These are phyloP conservation scores for Dinocampus coccinellae DNA, from an alignment of 2,888 invertebrate species.

Conservation along the genomic window DNA sequence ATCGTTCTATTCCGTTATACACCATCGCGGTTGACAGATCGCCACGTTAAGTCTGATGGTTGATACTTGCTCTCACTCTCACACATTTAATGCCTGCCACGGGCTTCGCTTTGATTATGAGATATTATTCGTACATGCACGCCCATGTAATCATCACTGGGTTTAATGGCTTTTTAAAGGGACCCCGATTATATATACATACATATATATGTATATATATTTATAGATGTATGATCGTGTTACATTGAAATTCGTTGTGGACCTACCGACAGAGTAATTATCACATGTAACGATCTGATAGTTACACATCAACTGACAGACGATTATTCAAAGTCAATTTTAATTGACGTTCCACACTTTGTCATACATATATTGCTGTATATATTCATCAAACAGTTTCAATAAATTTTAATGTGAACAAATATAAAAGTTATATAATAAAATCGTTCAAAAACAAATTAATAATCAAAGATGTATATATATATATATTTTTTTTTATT, in stretches of 20 bases:
- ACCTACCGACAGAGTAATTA: constrained; percentile 27
- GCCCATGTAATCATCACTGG: constrained; percentile 60
- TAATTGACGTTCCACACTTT: constrained; percentile 29
- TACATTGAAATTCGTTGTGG: constrained; percentile 33
- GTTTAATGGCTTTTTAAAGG: constrained; percentile 67
- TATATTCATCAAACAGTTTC: constrained; percentile 17
- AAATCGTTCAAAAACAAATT: neutral
- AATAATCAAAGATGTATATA: neutral
- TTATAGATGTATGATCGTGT: constrained; percentile 30
- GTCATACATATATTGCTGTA: constrained; percentile 21
- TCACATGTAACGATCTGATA: constrained; percentile 28
- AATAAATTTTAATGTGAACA: neutral
- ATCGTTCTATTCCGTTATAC: constrained; percentile 10
- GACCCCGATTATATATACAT: constrained; percentile 28
- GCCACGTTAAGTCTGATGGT: constrained; percentile 66
- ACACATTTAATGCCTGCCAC: constrained; percentile 47
- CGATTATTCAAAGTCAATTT: constrained; percentile 35
- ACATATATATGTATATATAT: constrained; percentile 4
- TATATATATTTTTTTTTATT: neutral
- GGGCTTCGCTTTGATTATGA: constrained; percentile 67
- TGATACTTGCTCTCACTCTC: constrained; percentile 57
- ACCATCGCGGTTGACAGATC: constrained; percentile 60
- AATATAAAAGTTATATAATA: neutral
- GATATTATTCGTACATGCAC: constrained; percentile 64
- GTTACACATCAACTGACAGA: constrained; percentile 28